phyloP scores from a whole-genome alignment of 2,888 invertebrate species.

The Coleophora deauratella region DNA sequence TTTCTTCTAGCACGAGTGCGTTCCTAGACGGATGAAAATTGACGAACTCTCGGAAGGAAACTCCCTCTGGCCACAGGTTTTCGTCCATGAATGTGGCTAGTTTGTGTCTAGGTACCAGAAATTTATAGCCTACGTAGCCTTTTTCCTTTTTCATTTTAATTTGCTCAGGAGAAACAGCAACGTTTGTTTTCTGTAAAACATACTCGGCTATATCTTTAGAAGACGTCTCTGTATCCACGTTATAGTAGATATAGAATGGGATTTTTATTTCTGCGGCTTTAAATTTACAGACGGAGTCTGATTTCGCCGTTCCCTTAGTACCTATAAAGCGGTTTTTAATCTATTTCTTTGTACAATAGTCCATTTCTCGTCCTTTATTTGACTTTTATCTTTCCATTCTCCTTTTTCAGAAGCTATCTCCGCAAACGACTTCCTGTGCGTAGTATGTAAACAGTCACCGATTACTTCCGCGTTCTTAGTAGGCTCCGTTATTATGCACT shows the following conservation, averaged over 20 bases:
- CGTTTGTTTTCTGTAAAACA: constrained; percentile 8
- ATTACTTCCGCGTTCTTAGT: too few species aligned
- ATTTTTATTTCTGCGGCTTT: constrained; percentile 16
- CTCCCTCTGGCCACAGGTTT: constrained; percentile 18
- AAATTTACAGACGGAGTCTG: constrained; percentile 10
- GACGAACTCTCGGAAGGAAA: constrained; percentile 15
- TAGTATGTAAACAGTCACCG: too few species aligned
- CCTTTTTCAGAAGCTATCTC: not conserved
- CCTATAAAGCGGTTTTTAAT: constrained; percentile 11
- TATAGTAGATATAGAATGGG: constrained; percentile 15
- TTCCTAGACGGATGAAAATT: constrained; percentile 1
- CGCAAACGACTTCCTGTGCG: not conserved
- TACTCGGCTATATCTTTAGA: constrained; percentile 13
- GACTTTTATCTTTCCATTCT: constrained; percentile 2
- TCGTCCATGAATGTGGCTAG: constrained; percentile 12
- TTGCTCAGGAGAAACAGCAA: constrained; percentile 11
- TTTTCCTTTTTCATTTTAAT: constrained; percentile 12
- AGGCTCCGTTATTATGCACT: not conserved
- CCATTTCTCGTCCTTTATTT: constrained; percentile 4
- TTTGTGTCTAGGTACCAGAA: constrained; percentile 15
- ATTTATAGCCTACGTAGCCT: constrained; percentile 13
- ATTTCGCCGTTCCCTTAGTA: constrained; percentile 5
- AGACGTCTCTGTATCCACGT: constrained; percentile 11
- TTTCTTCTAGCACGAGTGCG: too few species aligned
- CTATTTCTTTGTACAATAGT: constrained; percentile 9